A percentile compares a stretch with the other conserved stretches of the same genome.
Evolutionary conservation across 35 echinoderm and acorn worm species (phyloP).

Genomic region (Nesometra sesokonis): DNA sequence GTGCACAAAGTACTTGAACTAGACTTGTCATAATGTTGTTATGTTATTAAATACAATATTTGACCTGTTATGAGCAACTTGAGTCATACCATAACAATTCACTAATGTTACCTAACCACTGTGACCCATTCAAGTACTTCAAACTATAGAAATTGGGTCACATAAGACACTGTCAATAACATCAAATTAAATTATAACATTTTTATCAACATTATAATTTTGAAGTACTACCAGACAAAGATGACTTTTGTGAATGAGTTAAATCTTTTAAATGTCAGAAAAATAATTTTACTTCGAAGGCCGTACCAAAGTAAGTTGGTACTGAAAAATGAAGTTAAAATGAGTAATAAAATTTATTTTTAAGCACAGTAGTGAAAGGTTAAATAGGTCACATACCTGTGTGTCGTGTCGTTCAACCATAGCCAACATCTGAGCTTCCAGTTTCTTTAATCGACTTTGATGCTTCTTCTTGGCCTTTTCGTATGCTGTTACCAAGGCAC

Average conservation of each 20-base stretch:
- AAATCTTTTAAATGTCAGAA: not conserved
- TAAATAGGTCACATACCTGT: conserved; percentile 34
- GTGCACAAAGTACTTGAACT: not conserved
- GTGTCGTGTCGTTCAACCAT: conserved; percentile 97
- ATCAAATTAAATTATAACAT: not conserved
- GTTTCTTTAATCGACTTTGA: conserved; percentile 85
- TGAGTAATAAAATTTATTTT: not conserved
- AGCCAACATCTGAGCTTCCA: conserved; percentile 96
- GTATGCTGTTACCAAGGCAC: conserved; percentile 97
- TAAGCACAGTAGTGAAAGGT: not conserved
- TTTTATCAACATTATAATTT: no score
- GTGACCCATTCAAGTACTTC: not conserved
- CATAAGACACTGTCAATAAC: not conserved
- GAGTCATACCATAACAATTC: no score
- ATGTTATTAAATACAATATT: no score
- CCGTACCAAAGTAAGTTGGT: not conserved
- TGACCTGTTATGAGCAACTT: no score
- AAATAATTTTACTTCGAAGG: not conserved
- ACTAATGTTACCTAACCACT: no score
- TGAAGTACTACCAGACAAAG: not conserved
- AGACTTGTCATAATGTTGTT: no score
- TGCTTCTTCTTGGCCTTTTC: conserved; percentile 99
- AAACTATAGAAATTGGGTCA: not conserved
- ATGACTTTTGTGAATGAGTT: not conserved
- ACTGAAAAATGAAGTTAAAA: not conserved